A percentile compares a stretch with the other conserved stretches of the same genome.
phyloP scores from a whole-genome alignment of 1,140 invertebrate genomes.

The Spodoptera litura region DNA sequence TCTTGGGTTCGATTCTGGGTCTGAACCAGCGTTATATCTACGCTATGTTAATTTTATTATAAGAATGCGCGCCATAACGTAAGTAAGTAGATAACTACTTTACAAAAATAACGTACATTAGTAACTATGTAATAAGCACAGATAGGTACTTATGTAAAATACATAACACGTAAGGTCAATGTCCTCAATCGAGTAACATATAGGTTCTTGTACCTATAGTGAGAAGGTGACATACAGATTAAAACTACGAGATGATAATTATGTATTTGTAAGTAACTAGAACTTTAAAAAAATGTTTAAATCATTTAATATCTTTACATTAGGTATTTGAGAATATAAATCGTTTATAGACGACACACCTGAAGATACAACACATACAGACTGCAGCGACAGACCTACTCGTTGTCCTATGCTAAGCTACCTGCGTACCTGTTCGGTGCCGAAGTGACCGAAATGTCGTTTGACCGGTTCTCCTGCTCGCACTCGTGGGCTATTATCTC shows the following conservation, averaged over 20 bases:
- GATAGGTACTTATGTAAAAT: background rate
- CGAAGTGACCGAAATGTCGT: constrained; percentile 70
- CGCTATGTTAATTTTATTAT: too few relatives aligned
- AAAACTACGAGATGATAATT: too few relatives aligned
- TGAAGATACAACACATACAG: background rate
- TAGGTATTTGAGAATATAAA: too few relatives aligned
- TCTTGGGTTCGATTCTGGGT: too few relatives aligned
- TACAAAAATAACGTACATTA: background rate
- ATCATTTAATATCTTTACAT: too few relatives aligned
- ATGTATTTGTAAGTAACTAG: too few relatives aligned
- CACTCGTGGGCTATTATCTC: constrained; percentile 70
- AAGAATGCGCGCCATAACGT: too few relatives aligned
- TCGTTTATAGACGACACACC: too few relatives aligned
- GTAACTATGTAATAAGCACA: background rate
- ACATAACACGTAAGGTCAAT: constrained; percentile 12
- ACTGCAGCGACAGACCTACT: constrained; percentile 12
- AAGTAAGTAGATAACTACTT: too few relatives aligned
- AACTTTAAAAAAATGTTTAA: too few relatives aligned
- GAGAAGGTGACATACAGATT: background rate
- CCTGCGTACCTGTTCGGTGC: constrained; percentile 24
- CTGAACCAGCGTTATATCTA: too few relatives aligned
- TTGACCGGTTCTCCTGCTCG: constrained; percentile 80
- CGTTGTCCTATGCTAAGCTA: constrained; percentile 9
- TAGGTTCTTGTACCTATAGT: background rate
- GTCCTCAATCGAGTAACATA: background rate